A percentile compares a stretch with the other conserved stretches of the same genome.
These are phyloP conservation scores for Anguilla japonica DNA, from an alignment of 2,113 vertebrate genomes.

Conservation along the genomic window DNA sequence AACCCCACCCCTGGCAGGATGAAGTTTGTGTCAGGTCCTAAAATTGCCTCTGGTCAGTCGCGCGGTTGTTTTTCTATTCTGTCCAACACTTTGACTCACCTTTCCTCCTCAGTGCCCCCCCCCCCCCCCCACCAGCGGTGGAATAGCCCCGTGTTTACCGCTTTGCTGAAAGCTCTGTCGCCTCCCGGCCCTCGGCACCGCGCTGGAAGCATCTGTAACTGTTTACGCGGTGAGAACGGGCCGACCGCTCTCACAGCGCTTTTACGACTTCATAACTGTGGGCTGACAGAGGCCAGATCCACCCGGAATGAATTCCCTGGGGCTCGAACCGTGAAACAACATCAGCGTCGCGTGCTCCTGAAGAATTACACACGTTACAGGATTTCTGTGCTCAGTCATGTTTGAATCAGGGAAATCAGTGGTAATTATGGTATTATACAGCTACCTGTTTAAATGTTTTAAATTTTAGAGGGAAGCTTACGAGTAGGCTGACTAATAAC, in stretches of 20 bases:
- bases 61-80: not conserved
- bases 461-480: not conserved
- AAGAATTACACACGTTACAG: not conserved
- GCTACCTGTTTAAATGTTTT: not conserved
- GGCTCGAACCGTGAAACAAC: not conserved
- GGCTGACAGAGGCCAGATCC: not conserved
- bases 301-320: not conserved
- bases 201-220: not conserved
- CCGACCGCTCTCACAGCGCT: not conserved
- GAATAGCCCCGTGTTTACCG: not conserved
- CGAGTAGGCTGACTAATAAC: not conserved
- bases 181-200: not conserved
- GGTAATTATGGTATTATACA: not conserved
- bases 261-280: slow-evolving; percentile 1
- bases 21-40: not conserved
- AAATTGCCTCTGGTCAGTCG: too few species aligned
- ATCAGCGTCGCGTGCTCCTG: not conserved
- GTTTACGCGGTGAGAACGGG: not conserved
- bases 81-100: not conserved
- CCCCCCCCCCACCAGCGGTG: not conserved
- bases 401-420: not conserved
- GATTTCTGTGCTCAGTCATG: not conserved
- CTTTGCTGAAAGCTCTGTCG: not conserved
- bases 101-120: not conserved
- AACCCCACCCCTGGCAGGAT: not conserved